Evolutionary conservation across 2,113 vertebrate genomes (phyloP).

Genomic region (Ailuropoda melanoleuca): DNA sequence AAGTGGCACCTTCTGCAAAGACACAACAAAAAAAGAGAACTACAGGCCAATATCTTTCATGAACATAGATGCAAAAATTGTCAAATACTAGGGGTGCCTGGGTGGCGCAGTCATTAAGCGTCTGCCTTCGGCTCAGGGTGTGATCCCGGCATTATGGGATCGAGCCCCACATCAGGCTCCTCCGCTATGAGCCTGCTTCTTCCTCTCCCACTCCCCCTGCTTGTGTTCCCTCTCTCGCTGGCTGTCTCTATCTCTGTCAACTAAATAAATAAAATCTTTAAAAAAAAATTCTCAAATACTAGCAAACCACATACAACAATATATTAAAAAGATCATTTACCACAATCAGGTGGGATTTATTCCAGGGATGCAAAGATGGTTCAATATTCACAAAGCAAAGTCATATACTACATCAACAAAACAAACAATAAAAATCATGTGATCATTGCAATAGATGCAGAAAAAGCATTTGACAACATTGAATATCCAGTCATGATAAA

Average conservation of each 20-base stretch:
- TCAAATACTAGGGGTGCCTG: neutral
- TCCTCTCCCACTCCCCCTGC: no score
- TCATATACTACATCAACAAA: neutral
- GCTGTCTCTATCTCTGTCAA: no score
- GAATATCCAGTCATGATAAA: neutral
- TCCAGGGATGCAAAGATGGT: neutral
- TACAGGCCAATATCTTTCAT: neutral
- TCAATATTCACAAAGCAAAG: neutral
- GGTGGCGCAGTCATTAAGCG: no score
- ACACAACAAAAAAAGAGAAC: neutral
- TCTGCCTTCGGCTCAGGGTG: no score
- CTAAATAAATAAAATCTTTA: no score
- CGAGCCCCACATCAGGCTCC: no score
- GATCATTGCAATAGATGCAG: neutral
- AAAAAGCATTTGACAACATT: neutral
- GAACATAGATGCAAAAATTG: neutral
- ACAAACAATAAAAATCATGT: neutral
- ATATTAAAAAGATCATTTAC: neutral
- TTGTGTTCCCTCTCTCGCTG: no score
- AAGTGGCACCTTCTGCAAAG: neutral
- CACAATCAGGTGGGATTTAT: neutral
- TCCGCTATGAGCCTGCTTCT: no score
- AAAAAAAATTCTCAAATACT: neutral
- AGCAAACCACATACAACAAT: neutral
- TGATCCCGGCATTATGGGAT: no score